These are phyloP conservation scores for Anser brachyrhynchus DNA, from an alignment of 2,113 vertebrate species.

Conservation along the genomic window DNA sequence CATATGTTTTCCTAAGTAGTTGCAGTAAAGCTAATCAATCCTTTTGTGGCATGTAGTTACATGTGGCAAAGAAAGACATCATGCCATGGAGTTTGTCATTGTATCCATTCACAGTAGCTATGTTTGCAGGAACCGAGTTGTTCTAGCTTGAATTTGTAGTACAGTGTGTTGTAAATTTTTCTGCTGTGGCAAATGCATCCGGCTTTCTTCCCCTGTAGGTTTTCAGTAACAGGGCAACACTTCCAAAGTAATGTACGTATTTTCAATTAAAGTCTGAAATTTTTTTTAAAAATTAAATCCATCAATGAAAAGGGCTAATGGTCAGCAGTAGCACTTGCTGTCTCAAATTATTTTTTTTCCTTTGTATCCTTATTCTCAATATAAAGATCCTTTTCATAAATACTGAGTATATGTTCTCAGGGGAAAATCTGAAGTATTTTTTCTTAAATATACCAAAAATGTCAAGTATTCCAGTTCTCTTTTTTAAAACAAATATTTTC, in stretches of 20 bases:
- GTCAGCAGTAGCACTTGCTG: background rate
- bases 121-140: background rate
- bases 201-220: background rate
- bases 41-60: background rate
- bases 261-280: background rate
- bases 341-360: background rate
- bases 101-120: background rate
- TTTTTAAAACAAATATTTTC: slow-evolving; percentile 58
- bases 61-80: background rate
- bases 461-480: slow-evolving; percentile 12
- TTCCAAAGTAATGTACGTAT: background rate
- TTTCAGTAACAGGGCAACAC: background rate
- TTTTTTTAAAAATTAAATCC: background rate
- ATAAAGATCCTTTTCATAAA: background rate
- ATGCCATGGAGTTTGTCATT: background rate
- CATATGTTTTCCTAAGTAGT: background rate
- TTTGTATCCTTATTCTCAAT: background rate
- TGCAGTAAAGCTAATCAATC: background rate
- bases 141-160: background rate
- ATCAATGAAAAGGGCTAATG: background rate
- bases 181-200: background rate
- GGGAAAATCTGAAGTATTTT: slow-evolving; percentile 6
- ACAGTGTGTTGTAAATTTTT: background rate
- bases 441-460: slow-evolving; percentile 34
- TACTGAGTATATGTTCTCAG: background rate